phyloP scores from a whole-genome alignment of 2,888 invertebrate species.

The Girardia tigrina region DNA sequence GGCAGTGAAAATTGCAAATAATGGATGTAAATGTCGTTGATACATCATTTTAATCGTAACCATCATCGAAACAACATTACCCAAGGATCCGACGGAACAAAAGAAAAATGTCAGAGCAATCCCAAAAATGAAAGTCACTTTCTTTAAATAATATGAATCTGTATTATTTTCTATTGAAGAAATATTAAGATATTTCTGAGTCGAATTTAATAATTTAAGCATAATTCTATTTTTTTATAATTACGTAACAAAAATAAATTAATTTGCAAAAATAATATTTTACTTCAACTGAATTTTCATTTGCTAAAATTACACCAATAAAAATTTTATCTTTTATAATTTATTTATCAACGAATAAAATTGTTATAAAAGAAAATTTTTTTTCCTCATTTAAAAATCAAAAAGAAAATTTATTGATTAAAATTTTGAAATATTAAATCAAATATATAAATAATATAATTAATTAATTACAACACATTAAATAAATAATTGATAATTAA shows the following conservation, averaged over 20 bases:
- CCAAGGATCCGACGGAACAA: slow-evolving; percentile 26
- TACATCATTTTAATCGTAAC: slow-evolving; percentile 24
- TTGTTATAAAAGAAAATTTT: no score
- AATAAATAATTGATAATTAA: no score
- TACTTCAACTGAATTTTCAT: not conserved
- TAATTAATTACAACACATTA: no score
- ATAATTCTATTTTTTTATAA: not conserved
- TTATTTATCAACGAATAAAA: no score
- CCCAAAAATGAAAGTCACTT: slow-evolving; percentile 26
- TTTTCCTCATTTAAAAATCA: no score
- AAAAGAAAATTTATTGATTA: no score
- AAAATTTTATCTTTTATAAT: no score
- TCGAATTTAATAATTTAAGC: not conserved
- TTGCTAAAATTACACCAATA: not conserved
- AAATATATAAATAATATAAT: no score
- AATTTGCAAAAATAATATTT: not conserved
- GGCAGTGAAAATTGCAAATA: slow-evolving; percentile 31
- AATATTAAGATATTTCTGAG: not conserved
- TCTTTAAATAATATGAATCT: not conserved
- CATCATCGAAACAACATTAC: slow-evolving; percentile 31
- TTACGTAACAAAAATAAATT: not conserved
- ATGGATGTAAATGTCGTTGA: not conserved
- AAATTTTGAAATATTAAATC: no score
- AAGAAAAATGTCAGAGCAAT: slow-evolving; percentile 25
- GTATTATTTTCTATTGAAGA: not conserved